Evolutionary conservation across 92 coral and sea anemone genomes (phyloP), one percentile per base, ranked within the genome.

Genomic region (Phymanthus crucifer): DNA sequence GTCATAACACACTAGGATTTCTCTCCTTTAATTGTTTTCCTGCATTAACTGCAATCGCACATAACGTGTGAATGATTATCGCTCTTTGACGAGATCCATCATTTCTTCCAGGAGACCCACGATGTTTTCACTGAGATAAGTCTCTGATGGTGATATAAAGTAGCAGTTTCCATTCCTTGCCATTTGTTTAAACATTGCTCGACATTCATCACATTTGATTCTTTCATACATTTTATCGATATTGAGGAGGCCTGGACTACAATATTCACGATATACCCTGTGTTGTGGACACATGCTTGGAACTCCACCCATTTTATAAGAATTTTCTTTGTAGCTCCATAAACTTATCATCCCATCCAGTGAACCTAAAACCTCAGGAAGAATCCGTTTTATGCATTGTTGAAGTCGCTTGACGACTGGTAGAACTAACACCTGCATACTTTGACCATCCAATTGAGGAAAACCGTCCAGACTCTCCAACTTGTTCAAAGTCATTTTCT

Each of bases 401-500:
- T 70, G 45, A 40, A 4, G 19, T 2, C 74, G 43, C 45, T 70
- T 33, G 6, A 29, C 74, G 4, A 18, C 2, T 40, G 74, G 74
- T 6, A 70, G 24, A 3, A 70, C 10, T 35, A 70, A 40, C 2
- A 19, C 6, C 14, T 29, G 48, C 45, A 70, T 35, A 24, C 47
- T 70, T 14, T 8, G 13, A 2, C 23, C 47, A 34, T 70, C 47
- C 12, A 70, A 40, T 0, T 40, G 0, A 3, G 43, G 6, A 33
- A 70, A 70, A 1, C 45, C 74, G 17, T 34, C 74, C 26, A 29
- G 46, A 21, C 45, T 33, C 32, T 70, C 45, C 69, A 75, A 54
- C 48, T 70, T 47, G 4, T 24, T 70, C 48, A 70, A 35, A 33
- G 74, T 70, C 47, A 35, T 70, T 13, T 33, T 19, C 74, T 70